Conservation (phyloP, 2,113 vertebrate genomes). For the Oryzias celebensis region DNA sequence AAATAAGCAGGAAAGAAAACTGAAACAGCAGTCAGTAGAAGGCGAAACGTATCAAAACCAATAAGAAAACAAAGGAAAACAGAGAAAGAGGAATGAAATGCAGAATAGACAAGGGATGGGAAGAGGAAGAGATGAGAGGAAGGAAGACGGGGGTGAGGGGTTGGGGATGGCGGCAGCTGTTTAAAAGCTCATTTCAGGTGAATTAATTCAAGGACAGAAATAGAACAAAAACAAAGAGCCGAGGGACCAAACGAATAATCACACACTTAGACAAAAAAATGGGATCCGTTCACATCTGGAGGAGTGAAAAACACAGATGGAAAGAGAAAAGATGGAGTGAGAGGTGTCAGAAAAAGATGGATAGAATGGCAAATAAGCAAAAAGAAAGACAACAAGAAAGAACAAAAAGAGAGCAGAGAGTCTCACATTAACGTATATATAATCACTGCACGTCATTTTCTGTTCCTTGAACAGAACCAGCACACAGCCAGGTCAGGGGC, state of each 20-base stretch:
- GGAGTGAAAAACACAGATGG: neutral
- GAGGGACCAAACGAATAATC: conserved; percentile 39
- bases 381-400: no score
- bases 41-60: neutral
- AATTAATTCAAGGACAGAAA: conserved; percentile 56
- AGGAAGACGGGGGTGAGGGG: neutral
- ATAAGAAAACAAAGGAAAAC: neutral
- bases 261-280: conserved; percentile 13
- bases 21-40: neutral
- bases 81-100: neutral
- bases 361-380: no score
- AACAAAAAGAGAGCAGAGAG: no score
- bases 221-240: conserved; percentile 28
- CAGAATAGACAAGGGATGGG: neutral
- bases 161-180: conserved; percentile 13
- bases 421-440: no score
- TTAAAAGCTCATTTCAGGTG: conserved; percentile 40
- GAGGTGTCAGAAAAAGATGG: no score
- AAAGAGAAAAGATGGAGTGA: no score
- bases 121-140: neutral
- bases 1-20: conserved; percentile 2
- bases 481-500: no score
- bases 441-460: no score
- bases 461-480: no score
- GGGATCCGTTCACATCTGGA: neutral